Base-by-base conservation (phyloP, 2,888 invertebrate species). In the Protophormia terraenovae region DNA sequence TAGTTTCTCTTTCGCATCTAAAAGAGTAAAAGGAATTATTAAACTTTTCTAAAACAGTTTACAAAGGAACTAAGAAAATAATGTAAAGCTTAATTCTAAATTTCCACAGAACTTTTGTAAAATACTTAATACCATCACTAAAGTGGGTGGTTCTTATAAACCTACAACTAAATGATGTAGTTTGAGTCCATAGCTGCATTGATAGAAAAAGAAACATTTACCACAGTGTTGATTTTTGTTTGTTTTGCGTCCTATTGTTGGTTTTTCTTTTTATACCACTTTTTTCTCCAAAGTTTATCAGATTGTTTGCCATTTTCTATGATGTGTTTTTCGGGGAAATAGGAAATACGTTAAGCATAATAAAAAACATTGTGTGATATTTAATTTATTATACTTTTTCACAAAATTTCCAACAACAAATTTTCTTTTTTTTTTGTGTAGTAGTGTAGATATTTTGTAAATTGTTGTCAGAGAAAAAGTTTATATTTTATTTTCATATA, bases 351-450 rank as follows among this genome's bases (percentile, higher is more conserved):
- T 78, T 78, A 35, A 62, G 72, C 50, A 73, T 50, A 41, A 72
- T 67, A 83, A 73, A 69, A 78, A 79, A 53, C 67, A 69, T 79
- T 69, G 62, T 69, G 62, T 73, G 47, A 35, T 62, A 73, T 66
- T 55, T 67, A 69, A 75, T 60, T 67, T 78, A 69, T 82, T 71
- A 8, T 50, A 32, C 5, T 58, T 66, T 38, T 67, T 29, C 2
- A 35, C 5, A 41, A 45, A 38, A 38, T 38, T 53, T 64, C 38
- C 14, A 29, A 66, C 10, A 64, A 16, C 12, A 64, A 1, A 27
- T 64, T 41, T 45, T 32, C 10, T 38, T 79, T 47, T 53, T 58
- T 8, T 50, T 19, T 32, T 19, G 24, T n/a, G n/a, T n/a, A n/a
- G n/a, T 35, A 32, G 32, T 53, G 1, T 53, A 22, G 12, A 14